Base-by-base conservation (phyloP, 2,113 vertebrate genomes). In the Cyprinus carpio region DNA sequence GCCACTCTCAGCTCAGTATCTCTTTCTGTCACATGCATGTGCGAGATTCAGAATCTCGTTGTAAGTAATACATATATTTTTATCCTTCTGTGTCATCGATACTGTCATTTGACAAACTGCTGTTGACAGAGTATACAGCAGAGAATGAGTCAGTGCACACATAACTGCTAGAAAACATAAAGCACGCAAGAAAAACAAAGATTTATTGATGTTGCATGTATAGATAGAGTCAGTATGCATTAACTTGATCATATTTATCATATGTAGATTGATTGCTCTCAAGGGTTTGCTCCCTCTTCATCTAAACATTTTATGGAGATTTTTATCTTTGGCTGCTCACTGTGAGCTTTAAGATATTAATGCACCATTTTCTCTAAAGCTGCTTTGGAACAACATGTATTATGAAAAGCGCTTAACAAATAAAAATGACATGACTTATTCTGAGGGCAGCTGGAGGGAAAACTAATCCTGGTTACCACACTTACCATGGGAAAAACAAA, bases 301-400 rank as follows among this genome's bases (percentile, higher is more conserved):
- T 27, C n/a, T 12, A 27, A 62, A 62, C 60, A 27, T 15, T 27
- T 15, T 16, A 18, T 67, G 27, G 0, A 9, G 6, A 1, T 67
- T 31, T 67, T 31, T 16, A 15, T 67, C 6, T 31, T 67, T 31
- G 25, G 64, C 64, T 67, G 62, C 62, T 29, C 25, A 65, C 62
- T 65, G 27, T 2, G 12, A 15, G 64, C 27, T 18, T 67, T 31
- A 31, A 31, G 15, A 67, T 31, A 67, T 67, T 67, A 67, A 67
- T 67, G 27, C 64, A 65, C 64, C 2, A 1, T 31, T 67, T 67
- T 18, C 64, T 16, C 15, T 34, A 67, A 67, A 67, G 64, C 64
- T 67, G 64, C 64, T 67, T 31, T 67, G 64, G 29, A 67, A 67
- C 64, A 67, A 34, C 15, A 34, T 67, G 64, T 29, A 67, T 67